Evolutionary conservation across 2,113 vertebrate genomes (phyloP), one percentile per base, ranked within the genome.

Genomic region (Percopsis transmontana): DNA sequence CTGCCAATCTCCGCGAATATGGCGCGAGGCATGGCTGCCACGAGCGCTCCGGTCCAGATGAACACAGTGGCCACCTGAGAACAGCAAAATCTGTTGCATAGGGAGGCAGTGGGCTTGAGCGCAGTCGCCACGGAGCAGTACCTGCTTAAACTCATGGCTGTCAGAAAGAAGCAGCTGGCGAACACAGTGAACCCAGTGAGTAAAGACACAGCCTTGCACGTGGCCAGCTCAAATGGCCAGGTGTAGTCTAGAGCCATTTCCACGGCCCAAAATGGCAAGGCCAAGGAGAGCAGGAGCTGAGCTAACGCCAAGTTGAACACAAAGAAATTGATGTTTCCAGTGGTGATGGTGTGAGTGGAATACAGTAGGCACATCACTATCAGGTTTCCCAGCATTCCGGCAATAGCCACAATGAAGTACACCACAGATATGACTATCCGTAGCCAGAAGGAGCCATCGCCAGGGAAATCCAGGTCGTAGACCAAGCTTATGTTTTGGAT

Each of bases 241-340:
- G 83, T 90, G 87, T 91, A 92, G 83, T 92, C 92, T 87, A 93
- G 56, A 0, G 88, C 87, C 1, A 80, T 81, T 50, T 93, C 91
- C 44, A 85, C 59, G 0, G 91, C 91, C 92, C 92, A 92, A 27
- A 93, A 93, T 0, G 91, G 91, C 62, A 93, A 70, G 0, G 87
- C 89, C 47, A 91, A 42, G 5, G 91, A 91, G 60, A 93, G 91
- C 15, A 92, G 82, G 20, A 93, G 61, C 47, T 92, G 86, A 2
- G 91, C 88, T 65, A 91, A 39, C 10, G 91, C 89, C 65, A 93
- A 48, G 77, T 90, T 90, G 63, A 93, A 90, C 24, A 91, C 88
- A 52, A 92, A 90, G 74, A 90, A 85, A 40, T 91, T 92, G 64
- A 91, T 87, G 64, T 81, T 87, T 66, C 90, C 90, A 0, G 74